phyloP scores from a whole-genome alignment of 2,888 invertebrate species.

The Drosophila lutescens region DNA sequence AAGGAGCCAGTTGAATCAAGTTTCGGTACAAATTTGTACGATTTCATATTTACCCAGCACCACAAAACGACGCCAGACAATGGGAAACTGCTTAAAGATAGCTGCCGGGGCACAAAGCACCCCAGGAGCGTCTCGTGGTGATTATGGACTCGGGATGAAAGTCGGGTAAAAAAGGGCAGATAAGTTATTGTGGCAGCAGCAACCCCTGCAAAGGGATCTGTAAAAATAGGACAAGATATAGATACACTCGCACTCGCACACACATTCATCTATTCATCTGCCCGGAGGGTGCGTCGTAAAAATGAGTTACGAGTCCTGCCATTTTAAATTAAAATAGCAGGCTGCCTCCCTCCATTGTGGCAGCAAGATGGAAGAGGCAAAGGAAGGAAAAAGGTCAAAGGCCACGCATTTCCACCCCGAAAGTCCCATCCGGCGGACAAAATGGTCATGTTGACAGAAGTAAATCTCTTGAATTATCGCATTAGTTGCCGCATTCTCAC shows the following conservation, averaged over 20 bases:
- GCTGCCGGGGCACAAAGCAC: conserved; percentile 64
- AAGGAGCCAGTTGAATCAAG: conserved; percentile 47
- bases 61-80: conserved; percentile 75
- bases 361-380: conserved; percentile 56
- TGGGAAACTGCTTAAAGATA: conserved; percentile 65
- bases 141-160: conserved; percentile 57
- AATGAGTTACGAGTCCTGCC: conserved; percentile 83
- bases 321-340: conserved; percentile 82
- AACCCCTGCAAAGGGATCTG: conserved; percentile 72
- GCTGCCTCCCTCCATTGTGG: conserved; percentile 55
- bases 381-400: conserved; percentile 72
- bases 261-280: conserved; percentile 32
- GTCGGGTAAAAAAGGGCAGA: conserved; percentile 65
- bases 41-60: conserved; percentile 60
- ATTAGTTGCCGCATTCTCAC: conserved; percentile 79
- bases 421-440: conserved; percentile 49
- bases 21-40: conserved; percentile 70
- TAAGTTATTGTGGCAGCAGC: conserved; percentile 80
- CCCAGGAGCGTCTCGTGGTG: conserved; percentile 80
- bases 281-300: conserved; percentile 77
- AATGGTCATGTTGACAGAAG: conserved; percentile 84
- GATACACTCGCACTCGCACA: conserved; percentile 19
- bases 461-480: conserved; percentile 83
- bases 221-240: conserved; percentile 75
- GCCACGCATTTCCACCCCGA: conserved; percentile 69